Evolutionary conservation across 2,113 vertebrate species (phyloP).

Genomic region (Pachyramphus minor): DNA sequence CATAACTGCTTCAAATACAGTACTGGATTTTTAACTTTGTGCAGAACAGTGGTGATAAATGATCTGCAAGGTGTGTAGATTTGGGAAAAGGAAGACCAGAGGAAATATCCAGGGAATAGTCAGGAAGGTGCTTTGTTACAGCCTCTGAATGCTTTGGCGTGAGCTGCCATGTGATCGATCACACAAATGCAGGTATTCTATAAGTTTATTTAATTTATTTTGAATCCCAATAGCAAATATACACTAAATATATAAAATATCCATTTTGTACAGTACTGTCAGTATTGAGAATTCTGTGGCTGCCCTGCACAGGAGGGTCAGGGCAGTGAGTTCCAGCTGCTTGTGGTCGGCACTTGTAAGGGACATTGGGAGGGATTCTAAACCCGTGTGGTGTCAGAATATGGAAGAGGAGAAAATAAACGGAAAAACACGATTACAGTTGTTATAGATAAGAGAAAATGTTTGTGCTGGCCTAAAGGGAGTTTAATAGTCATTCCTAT

Average conservation of each 20-base stretch:
- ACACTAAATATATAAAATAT: slow-evolving; percentile 55
- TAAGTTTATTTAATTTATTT: slow-evolving; percentile 60
- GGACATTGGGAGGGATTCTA: neutral
- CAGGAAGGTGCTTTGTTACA: neutral
- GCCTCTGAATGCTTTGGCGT: neutral
- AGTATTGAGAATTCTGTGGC: slow-evolving; percentile 38
- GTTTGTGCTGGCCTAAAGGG: slow-evolving; percentile 40
- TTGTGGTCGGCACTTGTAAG: neutral
- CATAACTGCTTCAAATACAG: neutral
- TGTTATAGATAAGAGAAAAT: neutral
- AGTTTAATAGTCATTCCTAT: slow-evolving; percentile 47
- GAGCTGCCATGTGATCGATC: neutral
- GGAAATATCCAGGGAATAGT: neutral
- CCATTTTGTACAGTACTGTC: slow-evolving; percentile 61
- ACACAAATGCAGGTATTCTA: neutral
- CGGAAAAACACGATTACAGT: neutral
- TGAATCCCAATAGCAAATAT: slow-evolving; percentile 57
- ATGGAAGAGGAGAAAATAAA: neutral
- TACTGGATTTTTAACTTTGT: neutral
- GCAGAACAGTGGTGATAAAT: neutral
- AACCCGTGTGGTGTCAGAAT: slow-evolving; percentile 20
- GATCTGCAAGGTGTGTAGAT: neutral
- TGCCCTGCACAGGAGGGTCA: neutral
- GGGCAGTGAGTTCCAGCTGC: slow-evolving; percentile 39
- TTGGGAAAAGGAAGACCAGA: neutral